These are phyloP conservation scores for Lycaon pictus DNA, from an alignment of 2,113 vertebrate genomes.

Conservation along the genomic window DNA sequence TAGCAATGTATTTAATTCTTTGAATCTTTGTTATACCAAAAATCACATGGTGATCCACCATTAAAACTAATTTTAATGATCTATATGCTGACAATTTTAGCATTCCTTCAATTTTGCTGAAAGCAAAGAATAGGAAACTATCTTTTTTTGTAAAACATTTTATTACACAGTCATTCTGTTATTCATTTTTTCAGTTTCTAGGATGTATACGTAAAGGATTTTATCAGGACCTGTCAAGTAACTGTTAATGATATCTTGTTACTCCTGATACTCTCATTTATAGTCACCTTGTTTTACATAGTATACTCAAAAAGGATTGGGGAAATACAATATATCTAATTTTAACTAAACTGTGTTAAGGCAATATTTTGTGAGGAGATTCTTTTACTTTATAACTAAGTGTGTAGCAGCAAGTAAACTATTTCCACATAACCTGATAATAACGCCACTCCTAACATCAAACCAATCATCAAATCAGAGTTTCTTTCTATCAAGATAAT, in stretches of 20 bases:
- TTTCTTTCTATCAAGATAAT: neutral
- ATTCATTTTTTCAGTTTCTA: neutral
- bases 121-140: neutral
- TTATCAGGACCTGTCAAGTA: neutral
- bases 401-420: neutral
- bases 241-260: neutral
- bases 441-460: neutral
- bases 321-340: neutral
- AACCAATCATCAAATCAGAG: neutral
- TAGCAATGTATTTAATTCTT: neutral
- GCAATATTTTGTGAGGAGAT: neutral
- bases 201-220: neutral
- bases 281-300: neutral
- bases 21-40: neutral
- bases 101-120: neutral
- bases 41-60: neutral
- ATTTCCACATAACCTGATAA: neutral
- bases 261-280: neutral
- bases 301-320: neutral
- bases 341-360: neutral
- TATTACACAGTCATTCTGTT: neutral
- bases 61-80: slow-evolving; percentile 16
- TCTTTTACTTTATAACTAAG: neutral
- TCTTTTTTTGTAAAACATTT: neutral
- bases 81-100: neutral